phyloP scores from a whole-genome alignment of 2,888 invertebrate species.

The Diogma glabrata region DNA sequence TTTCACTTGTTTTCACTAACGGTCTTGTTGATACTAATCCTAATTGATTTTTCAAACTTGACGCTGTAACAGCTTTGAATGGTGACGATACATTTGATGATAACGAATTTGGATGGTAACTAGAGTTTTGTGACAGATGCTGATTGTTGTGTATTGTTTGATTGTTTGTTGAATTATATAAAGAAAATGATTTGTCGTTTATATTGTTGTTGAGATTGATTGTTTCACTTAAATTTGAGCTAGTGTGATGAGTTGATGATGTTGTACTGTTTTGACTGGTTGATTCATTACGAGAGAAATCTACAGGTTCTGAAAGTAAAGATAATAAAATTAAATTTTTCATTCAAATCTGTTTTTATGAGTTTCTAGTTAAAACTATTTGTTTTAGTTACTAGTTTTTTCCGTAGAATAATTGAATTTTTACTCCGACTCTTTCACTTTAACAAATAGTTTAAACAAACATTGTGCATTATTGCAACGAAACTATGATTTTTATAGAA shows the following conservation, averaged over 20 bases:
- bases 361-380: too few species aligned
- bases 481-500: too few species aligned
- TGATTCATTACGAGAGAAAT: constrained; percentile 27
- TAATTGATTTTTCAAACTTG: constrained; percentile 4
- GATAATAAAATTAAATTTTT: constrained; percentile 22
- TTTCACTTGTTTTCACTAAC: constrained; percentile 26
- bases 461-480: too few species aligned
- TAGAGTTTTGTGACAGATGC: too few species aligned
- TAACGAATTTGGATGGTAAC: too few species aligned
- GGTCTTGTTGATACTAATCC: constrained; percentile 14
- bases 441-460: too few species aligned
- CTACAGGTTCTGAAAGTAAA: constrained; percentile 32
- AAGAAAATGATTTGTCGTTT: constrained; percentile 8
- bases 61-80: background rate
- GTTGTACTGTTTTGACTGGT: constrained; percentile 10
- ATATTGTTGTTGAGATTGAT: background rate
- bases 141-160: constrained; percentile 14
- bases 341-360: too few species aligned
- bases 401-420: too few species aligned
- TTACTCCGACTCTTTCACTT: too few species aligned
- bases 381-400: too few species aligned
- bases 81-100: too few species aligned
- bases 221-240: background rate
- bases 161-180: constrained; percentile 12
- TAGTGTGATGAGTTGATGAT: constrained; percentile 11